phyloP scores from a whole-genome alignment of 2,113 vertebrate species.

The Odocoileus hemionus region DNA sequence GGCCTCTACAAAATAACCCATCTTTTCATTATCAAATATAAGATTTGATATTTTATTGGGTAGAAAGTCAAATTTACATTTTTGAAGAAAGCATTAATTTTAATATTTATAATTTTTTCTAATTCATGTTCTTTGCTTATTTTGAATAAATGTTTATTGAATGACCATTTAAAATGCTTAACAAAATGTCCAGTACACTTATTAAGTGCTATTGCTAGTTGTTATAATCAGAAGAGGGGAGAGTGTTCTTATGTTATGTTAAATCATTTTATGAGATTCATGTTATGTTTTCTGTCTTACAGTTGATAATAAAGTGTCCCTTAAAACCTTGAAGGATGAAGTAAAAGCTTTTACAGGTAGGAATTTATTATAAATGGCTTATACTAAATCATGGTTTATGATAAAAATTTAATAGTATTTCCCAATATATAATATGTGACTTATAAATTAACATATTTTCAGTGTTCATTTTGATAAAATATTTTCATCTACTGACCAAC shows the following conservation, averaged over 20 bases:
- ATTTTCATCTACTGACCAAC: neutral
- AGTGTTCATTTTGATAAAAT: constrained; percentile 17
- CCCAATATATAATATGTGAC: neutral
- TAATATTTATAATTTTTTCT: neutral
- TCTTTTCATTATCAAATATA: neutral
- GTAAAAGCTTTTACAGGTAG: constrained; percentile 45
- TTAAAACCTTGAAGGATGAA: constrained; percentile 36
- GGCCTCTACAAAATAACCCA: neutral
- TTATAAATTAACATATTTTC: neutral
- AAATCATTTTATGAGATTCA: neutral
- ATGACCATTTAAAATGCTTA: neutral
- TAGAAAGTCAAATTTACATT: neutral
- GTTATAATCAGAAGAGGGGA: neutral
- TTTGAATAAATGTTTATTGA: neutral
- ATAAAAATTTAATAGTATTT: neutral
- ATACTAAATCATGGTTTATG: neutral
- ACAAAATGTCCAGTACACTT: neutral
- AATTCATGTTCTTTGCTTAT: neutral
- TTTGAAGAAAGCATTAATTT: constrained; percentile 12
- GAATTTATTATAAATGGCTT: constrained; percentile 6
- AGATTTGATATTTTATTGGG: neutral
- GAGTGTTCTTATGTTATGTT: neutral
- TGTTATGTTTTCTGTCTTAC: neutral
- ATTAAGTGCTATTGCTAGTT: neutral
- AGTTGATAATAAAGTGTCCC: constrained; percentile 40